Conservation (phyloP, 2,888 invertebrate genomes). For the Drosophila subquinaria region DNA sequence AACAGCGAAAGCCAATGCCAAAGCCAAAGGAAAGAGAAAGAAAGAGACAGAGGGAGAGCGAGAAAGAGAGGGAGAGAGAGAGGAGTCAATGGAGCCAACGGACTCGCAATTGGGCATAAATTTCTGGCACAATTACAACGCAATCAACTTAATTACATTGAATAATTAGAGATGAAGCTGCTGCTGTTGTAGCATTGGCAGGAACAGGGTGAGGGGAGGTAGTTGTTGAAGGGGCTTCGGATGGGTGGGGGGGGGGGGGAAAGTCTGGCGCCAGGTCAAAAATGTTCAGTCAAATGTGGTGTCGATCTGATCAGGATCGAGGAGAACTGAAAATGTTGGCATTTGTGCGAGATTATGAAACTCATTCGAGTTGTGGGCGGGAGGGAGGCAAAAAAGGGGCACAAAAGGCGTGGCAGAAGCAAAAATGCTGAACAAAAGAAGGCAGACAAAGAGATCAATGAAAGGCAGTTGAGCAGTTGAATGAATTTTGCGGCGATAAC, state of each 20-base stretch:
- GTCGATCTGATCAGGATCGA: constrained; percentile 30
- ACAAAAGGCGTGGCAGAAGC: constrained; percentile 27
- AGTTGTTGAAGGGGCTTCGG: neutral
- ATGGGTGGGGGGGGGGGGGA: no score
- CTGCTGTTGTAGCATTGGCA: neutral
- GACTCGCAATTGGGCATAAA: constrained; percentile 68
- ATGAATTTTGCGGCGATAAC: constrained; percentile 45
- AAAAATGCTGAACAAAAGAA: constrained; percentile 12
- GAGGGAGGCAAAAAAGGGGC: constrained; percentile 30
- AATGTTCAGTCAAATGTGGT: constrained; percentile 9
- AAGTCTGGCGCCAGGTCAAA: constrained; percentile 16
- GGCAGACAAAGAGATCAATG: constrained; percentile 67
- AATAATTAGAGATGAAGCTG: constrained; percentile 69
- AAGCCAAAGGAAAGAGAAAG: neutral
- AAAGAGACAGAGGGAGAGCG: neutral
- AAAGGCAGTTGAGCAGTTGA: constrained; percentile 50
- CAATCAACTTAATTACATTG: constrained; percentile 80
- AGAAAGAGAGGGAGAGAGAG: neutral
- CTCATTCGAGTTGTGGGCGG: neutral
- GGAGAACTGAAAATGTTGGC: constrained; percentile 6
- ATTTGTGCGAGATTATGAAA: constrained; percentile 15
- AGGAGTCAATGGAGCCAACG: constrained; percentile 39
- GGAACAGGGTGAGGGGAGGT: no score
- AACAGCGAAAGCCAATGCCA: constrained; percentile 14
- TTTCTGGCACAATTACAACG: constrained; percentile 75